These are phyloP conservation scores for Alloplasta piceator DNA, from an alignment of 2,888 invertebrate genomes.

Conservation along the genomic window DNA sequence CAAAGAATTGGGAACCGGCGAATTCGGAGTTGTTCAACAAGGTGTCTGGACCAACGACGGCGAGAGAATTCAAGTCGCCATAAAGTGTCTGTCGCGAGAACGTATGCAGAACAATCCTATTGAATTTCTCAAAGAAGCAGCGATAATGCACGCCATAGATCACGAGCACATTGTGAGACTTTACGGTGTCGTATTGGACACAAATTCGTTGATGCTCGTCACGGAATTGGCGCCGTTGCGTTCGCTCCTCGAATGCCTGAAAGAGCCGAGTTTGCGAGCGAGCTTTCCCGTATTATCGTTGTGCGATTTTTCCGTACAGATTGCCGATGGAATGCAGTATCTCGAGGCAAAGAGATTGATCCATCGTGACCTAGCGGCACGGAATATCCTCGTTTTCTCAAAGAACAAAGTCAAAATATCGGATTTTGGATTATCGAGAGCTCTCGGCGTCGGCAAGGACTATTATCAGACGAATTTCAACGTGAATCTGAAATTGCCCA, in stretches of 20 bases:
- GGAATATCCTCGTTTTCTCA: conserved; percentile 98
- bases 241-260: conserved; percentile 97
- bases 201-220: conserved; percentile 91
- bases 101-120: conserved; percentile 98
- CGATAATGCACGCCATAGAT: conserved; percentile 98
- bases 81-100: conserved; percentile 97
- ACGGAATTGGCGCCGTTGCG: conserved; percentile 98
- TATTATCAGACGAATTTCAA: conserved; percentile 99
- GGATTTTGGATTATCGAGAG: conserved; percentile 98
- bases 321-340: conserved; percentile 99
- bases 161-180: conserved; percentile 98
- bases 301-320: conserved; percentile 97
- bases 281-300: conserved; percentile 96
- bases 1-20: conserved; percentile 97
- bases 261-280: conserved; percentile 94
- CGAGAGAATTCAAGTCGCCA: conserved; percentile 96
- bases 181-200: conserved; percentile 98
- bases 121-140: conserved; percentile 98
- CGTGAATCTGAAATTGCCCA: conserved; percentile 97
- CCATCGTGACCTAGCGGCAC: conserved; percentile 98
- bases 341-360: conserved; percentile 97
- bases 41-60: conserved; percentile 98
- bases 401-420: conserved; percentile 99
- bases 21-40: conserved; percentile 99
- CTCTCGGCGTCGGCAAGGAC: conserved; percentile 98